A percentile compares a stretch with the other conserved stretches of the same genome.
phyloP scores from a whole-genome alignment of 2,888 invertebrate genomes.

The Hoplodrina ambigua region DNA sequence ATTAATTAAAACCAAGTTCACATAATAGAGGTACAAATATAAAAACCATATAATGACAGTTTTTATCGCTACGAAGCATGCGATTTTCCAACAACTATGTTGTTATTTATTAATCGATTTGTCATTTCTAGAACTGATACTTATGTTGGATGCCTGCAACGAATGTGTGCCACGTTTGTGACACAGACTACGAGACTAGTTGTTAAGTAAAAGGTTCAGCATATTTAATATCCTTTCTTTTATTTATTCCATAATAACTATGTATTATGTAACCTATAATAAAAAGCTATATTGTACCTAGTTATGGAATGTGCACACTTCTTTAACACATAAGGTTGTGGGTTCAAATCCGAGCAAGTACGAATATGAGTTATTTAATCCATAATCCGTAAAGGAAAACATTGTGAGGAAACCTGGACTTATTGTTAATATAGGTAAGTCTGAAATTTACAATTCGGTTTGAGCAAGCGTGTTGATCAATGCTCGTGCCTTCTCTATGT shows the following conservation, averaged over 20 bases:
- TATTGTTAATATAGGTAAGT: no score
- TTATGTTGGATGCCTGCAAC: constrained; percentile 27
- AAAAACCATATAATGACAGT: constrained; percentile 39
- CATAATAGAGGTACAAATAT: constrained; percentile 26
- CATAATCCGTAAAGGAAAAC: no score
- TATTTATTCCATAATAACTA: background rate
- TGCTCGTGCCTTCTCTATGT: no score
- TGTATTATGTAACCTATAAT: no score
- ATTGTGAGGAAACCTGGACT: no score
- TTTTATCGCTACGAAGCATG: constrained; percentile 44
- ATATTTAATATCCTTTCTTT: background rate
- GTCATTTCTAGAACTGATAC: constrained; percentile 50
- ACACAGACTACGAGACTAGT: background rate
- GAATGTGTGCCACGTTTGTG: constrained; percentile 16
- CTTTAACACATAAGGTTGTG: no score
- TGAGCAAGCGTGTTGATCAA: no score
- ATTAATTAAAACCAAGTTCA: constrained; percentile 53
- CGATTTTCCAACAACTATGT: constrained; percentile 44
- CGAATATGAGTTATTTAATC: no score
- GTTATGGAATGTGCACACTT: no score
- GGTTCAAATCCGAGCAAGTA: no score
- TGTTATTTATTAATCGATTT: constrained; percentile 50
- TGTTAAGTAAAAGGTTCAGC: background rate
- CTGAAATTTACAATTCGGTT: no score
- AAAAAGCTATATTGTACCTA: no score